Base-by-base conservation (phyloP, 2,888 invertebrate species). In the Tromatobia lineatoria region DNA sequence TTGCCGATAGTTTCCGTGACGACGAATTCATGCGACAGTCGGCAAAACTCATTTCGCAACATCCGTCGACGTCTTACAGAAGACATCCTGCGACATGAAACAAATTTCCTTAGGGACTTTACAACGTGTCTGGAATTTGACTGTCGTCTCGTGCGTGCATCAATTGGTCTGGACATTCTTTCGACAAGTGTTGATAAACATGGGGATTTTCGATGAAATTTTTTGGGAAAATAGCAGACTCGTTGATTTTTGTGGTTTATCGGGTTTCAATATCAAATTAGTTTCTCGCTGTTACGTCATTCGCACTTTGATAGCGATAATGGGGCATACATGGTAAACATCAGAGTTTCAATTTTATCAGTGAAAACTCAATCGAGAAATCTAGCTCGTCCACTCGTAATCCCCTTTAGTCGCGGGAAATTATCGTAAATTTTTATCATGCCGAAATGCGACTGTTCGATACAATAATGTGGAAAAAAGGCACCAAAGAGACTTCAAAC, bases 291-390 rank as follows among this genome's bases (percentile, higher is more conserved):
- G 59, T 1, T 34, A 29, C 34, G 15, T 18, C n/a, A 11, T 64
- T 64, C 38, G 13, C 15, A 0, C n/a, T 8, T 18, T n/a, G 29
- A 61, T 34, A 61, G 7, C 18, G 38, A 61, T 61, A 18, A 38
- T 10, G 34, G n/a, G n/a, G 61, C 20, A 10, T 20, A 38, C 10
- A 0, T n/a, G 47, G 29, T 29, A 8, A 71, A 57, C 47, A 29
- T 52, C 73, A 70, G 57, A 61, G 52, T 70, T 69, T 61, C 25
- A 50, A 75, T 61, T 79, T 42, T 52, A 20, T 11, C 52, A 54
- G 74, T 80, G 29, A 69, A 69, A 74, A 69, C 13, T 80, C 20
- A 50, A 74, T 80, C 74, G 66, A 45, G 78, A 45, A 78, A 69
- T 82, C 78, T 70, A 74, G 70, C 52, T 52, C 47, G 67, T 67